A percentile compares a stretch with the other conserved stretches of the same genome.
These are phyloP conservation scores for Hoplias malabaricus DNA, from an alignment of 2,113 vertebrate species.

Conservation along the genomic window DNA sequence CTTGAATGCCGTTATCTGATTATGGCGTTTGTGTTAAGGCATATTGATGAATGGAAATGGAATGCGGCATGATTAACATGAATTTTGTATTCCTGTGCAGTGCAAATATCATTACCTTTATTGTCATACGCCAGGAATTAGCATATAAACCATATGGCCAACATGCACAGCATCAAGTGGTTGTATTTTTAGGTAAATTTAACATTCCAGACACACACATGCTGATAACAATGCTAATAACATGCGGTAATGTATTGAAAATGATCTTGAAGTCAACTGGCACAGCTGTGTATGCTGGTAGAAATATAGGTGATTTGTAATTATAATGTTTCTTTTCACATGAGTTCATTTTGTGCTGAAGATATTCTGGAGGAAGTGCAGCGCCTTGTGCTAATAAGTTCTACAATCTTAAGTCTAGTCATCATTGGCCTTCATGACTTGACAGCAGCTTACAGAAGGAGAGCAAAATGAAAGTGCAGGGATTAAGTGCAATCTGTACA, in stretches of 20 bases:
- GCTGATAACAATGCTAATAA: background rate
- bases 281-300: background rate
- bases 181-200: background rate
- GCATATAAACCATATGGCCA: background rate
- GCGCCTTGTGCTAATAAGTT: background rate
- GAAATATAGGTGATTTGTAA: background rate
- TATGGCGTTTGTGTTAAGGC: too few relatives aligned
- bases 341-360: background rate
- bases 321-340: background rate
- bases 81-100: background rate
- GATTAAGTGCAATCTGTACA: background rate
- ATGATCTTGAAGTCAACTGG: background rate
- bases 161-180: background rate
- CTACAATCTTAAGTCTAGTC: background rate
- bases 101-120: background rate
- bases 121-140: background rate
- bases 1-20: background rate
- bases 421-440: background rate
- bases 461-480: background rate
- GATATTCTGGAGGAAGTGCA: slow-evolving; percentile 20
- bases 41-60: background rate
- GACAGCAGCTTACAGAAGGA: background rate
- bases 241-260: background rate
- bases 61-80: background rate
- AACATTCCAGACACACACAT: background rate